These are phyloP conservation scores for Centrocercus urophasianus DNA, from an alignment of 2,113 vertebrate species.

Conservation along the genomic window DNA sequence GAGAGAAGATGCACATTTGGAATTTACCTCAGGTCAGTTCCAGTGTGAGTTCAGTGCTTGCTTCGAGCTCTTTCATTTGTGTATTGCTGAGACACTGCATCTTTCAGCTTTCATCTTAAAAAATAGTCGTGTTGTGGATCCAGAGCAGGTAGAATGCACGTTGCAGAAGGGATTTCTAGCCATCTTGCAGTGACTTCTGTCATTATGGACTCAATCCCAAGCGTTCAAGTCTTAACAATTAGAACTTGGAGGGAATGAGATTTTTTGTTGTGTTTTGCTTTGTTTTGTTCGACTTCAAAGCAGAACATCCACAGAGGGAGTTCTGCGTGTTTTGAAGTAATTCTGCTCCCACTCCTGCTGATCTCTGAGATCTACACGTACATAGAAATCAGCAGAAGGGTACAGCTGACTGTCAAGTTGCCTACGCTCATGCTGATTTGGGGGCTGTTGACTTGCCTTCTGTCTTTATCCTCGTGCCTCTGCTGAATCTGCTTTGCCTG, in stretches of 20 bases:
- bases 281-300: neutral
- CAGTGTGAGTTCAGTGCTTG: neutral
- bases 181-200: neutral
- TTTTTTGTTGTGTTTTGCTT: neutral
- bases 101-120: neutral
- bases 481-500: neutral
- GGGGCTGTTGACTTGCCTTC: neutral
- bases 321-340: neutral
- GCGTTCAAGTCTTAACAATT: neutral
- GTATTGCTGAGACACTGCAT: neutral
- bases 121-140: neutral
- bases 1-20: neutral
- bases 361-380: neutral
- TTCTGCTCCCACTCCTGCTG: neutral
- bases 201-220: neutral
- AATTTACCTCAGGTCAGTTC: neutral
- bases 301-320: neutral
- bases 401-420: neutral
- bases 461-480: neutral
- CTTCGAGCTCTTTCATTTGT: neutral
- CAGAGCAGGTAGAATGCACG: neutral
- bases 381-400: neutral
- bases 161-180: neutral
- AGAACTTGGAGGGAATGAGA: neutral
- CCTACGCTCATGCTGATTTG: rapidly evolving